Evolutionary conservation across 2,113 vertebrate genomes (phyloP), one percentile per base, ranked within the genome.

Genomic region (Nettapus auritus): DNA sequence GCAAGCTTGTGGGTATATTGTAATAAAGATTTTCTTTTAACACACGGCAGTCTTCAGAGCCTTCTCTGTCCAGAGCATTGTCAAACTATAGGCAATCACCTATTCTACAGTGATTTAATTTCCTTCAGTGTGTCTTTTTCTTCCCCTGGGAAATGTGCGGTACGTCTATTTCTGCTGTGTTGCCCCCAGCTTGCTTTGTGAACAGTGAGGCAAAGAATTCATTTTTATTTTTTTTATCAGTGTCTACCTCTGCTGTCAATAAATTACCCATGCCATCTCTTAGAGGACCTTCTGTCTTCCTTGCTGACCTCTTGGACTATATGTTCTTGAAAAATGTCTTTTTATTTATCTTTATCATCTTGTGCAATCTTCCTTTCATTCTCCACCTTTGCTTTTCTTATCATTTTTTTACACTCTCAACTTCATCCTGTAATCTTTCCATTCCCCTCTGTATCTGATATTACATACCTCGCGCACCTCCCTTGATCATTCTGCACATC

Each of bases 321-420:
- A 93, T 87, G 95, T 80, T 92, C 96, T 92, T 95, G 92, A 93
- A 97, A 97, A 97, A 96, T 94, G 81, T 92, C 93, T 94, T 96
- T 89, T 96, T 97, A 93, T 96, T 96, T 97, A 96, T 97, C 92
- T 92, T 96, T 94, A 95, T 97, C 92, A 92, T 93, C 92, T 93
- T 2, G 20, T 55, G 92, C 94, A 96, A 92, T 96, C 96, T 96
- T 96, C 93, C 86, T 82, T 94, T 95, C 95, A 91, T 95, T 95
- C 94, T 95, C 92, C 88, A 97, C 94, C 95, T 96, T 96, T 96
- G 92, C 90, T 93, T 95, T 93, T 59, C 93, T 96, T 96, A 97
- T 96, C 88, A 67, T 89, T 94, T 93, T 94, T 94, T 82, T 85
- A 50, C 92, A 94, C 93, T 97, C 93, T 95, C 90, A 93, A 91